Base-by-base conservation (phyloP, 2,797 vertebrate species). In the Discoglossus pictus region DNA sequence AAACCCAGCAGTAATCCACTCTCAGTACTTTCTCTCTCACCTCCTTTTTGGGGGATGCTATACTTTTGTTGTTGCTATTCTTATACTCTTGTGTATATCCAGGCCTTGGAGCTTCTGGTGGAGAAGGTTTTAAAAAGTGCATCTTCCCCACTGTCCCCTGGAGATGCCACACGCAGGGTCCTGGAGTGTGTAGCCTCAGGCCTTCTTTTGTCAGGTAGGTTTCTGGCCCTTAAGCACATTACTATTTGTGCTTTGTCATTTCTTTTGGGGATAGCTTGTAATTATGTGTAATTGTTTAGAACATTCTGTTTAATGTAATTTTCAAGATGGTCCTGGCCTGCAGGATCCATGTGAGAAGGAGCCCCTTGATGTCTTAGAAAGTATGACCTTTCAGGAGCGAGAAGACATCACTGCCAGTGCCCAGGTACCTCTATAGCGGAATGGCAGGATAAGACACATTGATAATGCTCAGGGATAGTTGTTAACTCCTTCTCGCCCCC, bases 271-370 rank as follows among this genome's bases (percentile, higher is more conserved):
- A 13, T 25, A 15, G 47, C 24, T 4, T 21, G 5, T 21, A 48
- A 4, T 6, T 1, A n/a, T 3, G 9, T 47, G 13, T 47, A 50
- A 3, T 50, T 50, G 47, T 15, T 11, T 15, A 1, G 10, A 34
- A 61, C 70, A 12, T 21, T 72, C 40, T 40, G 64, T 40, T 12
- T 2, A 18, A 0, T 39, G 24, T 31, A 7, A 50, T 11, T 17
- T 0, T 13, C 18, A 82, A 95, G 92, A 89, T 23, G 92, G 92
- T 52, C 89, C 91, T 0, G 90, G 90, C 35, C 80, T 95, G 65
- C 84, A 86, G 66, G 92, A 93, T 73, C 89, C 90, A n/a, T 93
- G 89, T 68, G 90, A 92, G 84, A 91, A 90, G 73, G 86, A 87
- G 17, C 85, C 77, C 11, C 83, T 79, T 4, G 89, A 92, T 6